A percentile compares a stretch with the other conserved stretches of the same genome.
Conservation (phyloP, 1,140 invertebrate species). For the Aculops lycopersici region DNA sequence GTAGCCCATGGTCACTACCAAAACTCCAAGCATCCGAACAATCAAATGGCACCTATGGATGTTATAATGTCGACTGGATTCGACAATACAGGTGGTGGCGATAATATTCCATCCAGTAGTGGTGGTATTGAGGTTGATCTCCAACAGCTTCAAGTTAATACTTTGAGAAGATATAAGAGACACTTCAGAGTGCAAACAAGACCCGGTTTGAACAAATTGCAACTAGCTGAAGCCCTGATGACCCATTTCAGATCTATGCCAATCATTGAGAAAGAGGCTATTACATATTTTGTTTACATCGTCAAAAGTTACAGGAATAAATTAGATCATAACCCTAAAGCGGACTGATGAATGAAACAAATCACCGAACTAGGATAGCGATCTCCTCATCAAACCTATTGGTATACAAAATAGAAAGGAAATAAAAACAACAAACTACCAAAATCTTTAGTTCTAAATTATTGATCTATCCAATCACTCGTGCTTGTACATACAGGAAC, state of each 20-base stretch:
- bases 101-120: no score
- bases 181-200: slow-evolving; percentile 64
- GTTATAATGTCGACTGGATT: neutral
- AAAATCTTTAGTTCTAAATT: no score
- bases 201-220: slow-evolving; percentile 66
- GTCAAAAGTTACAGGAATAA: slow-evolving; percentile 77
- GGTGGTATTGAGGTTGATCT: slow-evolving; percentile 34
- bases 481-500: no score
- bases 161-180: slow-evolving; percentile 57
- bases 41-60: neutral
- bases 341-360: no score
- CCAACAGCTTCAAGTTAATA: slow-evolving; percentile 65
- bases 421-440: no score
- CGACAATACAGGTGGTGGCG: neutral
- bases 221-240: slow-evolving; percentile 65
- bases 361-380: no score
- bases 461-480: no score
- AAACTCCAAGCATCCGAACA: neutral
- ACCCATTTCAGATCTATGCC: slow-evolving; percentile 79
- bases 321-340: slow-evolving; percentile 41
- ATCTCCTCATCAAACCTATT: no score
- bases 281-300: slow-evolving; percentile 84
- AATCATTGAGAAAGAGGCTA: slow-evolving; percentile 65
- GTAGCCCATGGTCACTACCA: neutral
- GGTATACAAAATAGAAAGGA: no score